Base-by-base conservation (phyloP, 1,140 invertebrate genomes). In the Melanaphis sacchari region DNA sequence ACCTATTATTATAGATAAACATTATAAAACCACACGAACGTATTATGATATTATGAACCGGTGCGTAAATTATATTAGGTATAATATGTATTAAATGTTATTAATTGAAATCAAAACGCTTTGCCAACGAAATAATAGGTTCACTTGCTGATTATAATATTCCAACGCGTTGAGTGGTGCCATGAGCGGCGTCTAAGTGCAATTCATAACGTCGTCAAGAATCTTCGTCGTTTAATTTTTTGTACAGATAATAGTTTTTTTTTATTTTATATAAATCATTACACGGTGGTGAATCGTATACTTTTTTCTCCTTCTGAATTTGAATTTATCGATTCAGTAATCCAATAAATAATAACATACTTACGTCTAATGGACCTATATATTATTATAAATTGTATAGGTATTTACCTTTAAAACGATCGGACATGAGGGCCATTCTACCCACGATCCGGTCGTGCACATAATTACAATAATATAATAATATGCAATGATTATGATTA, bases 1-100 rank as follows among this genome's bases (percentile, higher is more conserved):
- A 76, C 59, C 59, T 76, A 76, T 76, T n/a, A 76, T 76, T 76
- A 76, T 76, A 76, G 59, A 76, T 76, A 76, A 36, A 76, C 59
- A n/a, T 15, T 15, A n/a, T 18, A n/a, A 76, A 15, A 76, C 6
- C 59, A 18, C n/a, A 76, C 31, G 59, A 2, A 18, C 3, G 15
- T 76, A 76, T 22, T 82, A 82, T 40, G n/a, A 82, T 82, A 40
- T 22, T 18, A 40, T 22, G 38, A 36, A 82, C 38, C 21, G 81
- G 18, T 24, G 81, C 36, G 36, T 41, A 26, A 41, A 85, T 49
- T 18, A 26, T 82, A 11, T 26, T 26, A 84, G 1, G 21, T 41
- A 84, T 84, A 84, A 40, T 84, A 31, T 41, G 24, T 18, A 66
- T 76, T 38, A 82, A 40, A 49, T 2, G 15, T n/a, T 76, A n/a